Base-by-base conservation (phyloP, 2,113 vertebrate genomes). In the Oreocharis arfaki region DNA sequence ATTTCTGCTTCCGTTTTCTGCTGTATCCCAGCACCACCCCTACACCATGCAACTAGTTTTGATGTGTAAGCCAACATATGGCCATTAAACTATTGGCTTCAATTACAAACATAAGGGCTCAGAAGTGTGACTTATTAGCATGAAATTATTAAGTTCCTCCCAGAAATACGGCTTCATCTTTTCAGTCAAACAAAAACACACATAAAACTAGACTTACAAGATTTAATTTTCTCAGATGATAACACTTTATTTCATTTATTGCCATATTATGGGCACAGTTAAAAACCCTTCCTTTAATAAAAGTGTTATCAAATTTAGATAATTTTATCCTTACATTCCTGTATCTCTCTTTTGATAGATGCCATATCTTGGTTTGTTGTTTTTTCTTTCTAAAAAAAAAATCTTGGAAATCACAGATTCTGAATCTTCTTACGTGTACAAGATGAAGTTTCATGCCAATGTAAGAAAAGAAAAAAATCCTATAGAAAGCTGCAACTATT, bases 41-140 rank as follows among this genome's bases (percentile, higher is more conserved):
- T 61, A 61, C 37, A 84, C 33, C 26, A 8, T 57, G 61, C 61
- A 87, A 65, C 87, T 46, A 81, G 30, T 74, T 95, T 91, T 93
- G 61, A 91, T 91, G 67, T 95, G 74, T 83, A 96, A 96, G 81
- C 46, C 84, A 96, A 76, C 96, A 96, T 95, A 96, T 96, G 95
- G 94, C 46, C 82, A 94, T 95, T 93, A 95, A 96, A 63, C 16
- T 96, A 70, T 47, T 87, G 93, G 87, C 87, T 96, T 87, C 93
- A 94, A 28, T 91, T 90, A 76, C 39, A 74, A 93, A 89, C 70
- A 91, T 35, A 89, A 94, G 87, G 81, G 67, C 32, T 78, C 39
- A 76, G 37, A 94, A 91, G 67, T 91, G n/a, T 82, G 78, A 93
- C 53, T 89, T 94, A 91, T 95, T 93, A 96, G 67, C 87, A 94